A percentile compares a stretch with the other conserved stretches of the same genome.
phyloP scores from a whole-genome alignment of 2,113 vertebrate genomes.

The Dunckerocampus dactyliophorus region DNA sequence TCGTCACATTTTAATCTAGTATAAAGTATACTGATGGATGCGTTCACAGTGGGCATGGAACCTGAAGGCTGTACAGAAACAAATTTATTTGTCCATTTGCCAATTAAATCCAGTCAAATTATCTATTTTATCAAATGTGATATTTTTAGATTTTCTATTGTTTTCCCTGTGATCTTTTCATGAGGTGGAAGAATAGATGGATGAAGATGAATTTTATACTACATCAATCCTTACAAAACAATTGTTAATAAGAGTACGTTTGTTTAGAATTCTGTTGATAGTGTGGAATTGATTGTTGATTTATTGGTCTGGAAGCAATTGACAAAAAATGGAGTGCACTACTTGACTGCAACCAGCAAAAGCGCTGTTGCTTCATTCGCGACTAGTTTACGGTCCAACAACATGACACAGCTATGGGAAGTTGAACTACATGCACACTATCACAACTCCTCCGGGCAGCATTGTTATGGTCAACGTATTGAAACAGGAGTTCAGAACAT shows the following conservation, averaged over 20 bases:
- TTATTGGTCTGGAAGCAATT: neutral
- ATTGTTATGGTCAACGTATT: too few species aligned
- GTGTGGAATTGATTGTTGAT: neutral
- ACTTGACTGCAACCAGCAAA: neutral
- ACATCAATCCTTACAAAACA: neutral
- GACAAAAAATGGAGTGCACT: slow-evolving; percentile 4
- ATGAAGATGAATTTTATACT: too few species aligned
- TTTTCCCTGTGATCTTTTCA: neutral
- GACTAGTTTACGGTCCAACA: neutral
- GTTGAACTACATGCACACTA: neutral
- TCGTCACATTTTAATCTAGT: too few species aligned
- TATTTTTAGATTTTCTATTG: neutral
- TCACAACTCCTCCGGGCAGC: too few species aligned
- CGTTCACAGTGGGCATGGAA: neutral
- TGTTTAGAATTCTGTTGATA: neutral
- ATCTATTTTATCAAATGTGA: neutral
- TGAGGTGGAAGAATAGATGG: neutral
- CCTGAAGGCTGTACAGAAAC: slow-evolving; percentile 1
- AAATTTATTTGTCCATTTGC: slow-evolving; percentile 1
- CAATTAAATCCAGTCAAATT: neutral
- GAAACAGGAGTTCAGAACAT: too few species aligned
- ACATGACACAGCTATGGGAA: neutral
- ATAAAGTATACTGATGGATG: neutral
- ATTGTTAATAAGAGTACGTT: neutral
- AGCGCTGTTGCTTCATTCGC: neutral